Percentiles rank a stretch among this genome's conserved stretches.
Conservation (phyloP, 2,797 vertebrate genomes). For the Muscicapa comitata region DNA sequence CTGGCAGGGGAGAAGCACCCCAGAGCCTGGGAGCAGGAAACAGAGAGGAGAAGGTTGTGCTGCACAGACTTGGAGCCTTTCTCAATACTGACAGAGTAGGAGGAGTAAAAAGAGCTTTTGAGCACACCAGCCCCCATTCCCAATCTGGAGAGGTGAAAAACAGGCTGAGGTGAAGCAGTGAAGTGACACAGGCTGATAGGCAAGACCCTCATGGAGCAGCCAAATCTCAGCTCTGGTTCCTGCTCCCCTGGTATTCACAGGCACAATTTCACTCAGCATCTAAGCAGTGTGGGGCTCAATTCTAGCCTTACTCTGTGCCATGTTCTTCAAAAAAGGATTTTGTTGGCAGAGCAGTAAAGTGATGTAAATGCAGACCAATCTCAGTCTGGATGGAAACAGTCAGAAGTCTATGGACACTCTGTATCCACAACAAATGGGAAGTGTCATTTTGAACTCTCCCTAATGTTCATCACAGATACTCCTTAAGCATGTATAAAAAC, state of each 20-base stretch:
- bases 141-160: accelerated
- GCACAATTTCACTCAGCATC: background rate
- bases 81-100: background rate
- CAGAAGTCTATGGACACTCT: background rate
- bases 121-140: background rate
- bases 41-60: background rate
- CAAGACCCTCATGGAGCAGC: background rate
- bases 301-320: background rate
- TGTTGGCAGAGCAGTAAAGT: background rate
- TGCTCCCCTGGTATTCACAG: accelerated
- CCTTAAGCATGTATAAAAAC: background rate
- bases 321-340: background rate
- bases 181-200: background rate
- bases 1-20: background rate
- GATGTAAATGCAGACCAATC: background rate
- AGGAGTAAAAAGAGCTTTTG: background rate
- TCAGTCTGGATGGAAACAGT: background rate
- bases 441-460: background rate
- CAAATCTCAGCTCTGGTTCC: background rate
- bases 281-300: background rate
- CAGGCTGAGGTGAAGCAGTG: background rate
- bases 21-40: background rate
- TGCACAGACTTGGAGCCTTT: background rate
- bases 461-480: background rate
- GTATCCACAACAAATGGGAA: background rate